phyloP scores from a whole-genome alignment of 2,797 vertebrate species.

The Fistularia commersonii region DNA sequence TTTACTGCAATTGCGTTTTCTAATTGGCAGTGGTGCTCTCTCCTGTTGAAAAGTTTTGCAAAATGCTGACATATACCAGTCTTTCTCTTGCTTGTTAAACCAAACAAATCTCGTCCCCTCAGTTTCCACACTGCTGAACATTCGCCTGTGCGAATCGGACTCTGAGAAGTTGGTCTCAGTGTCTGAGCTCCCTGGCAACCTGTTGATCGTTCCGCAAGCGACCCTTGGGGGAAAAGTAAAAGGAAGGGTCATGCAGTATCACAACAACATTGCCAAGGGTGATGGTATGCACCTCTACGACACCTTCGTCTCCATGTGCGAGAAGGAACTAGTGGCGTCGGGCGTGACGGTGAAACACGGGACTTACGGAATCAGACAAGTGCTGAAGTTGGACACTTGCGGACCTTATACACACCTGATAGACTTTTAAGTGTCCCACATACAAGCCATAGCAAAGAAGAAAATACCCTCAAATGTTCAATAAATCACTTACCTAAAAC shows the following conservation, averaged over 20 bases:
- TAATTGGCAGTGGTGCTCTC: too few species aligned
- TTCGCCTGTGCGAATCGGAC: conserved; percentile 86
- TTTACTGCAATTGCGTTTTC: too few species aligned
- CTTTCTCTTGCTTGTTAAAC: neutral
- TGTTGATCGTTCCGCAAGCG: conserved; percentile 92
- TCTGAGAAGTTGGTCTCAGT: conserved; percentile 81
- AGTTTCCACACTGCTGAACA: conserved; percentile 83
- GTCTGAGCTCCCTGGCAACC: conserved; percentile 83
- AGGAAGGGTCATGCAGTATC: conserved; percentile 90
- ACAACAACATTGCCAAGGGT: conserved; percentile 87
- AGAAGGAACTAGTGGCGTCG: conserved; percentile 69
- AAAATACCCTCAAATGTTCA: too few species aligned
- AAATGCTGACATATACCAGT: neutral
- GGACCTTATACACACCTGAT: conserved; percentile 91
- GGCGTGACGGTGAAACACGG: conserved; percentile 78
- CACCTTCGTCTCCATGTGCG: conserved; percentile 81
- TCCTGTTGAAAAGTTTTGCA: neutral
- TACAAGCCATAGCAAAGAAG: too few species aligned
- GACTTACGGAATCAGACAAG: conserved; percentile 93
- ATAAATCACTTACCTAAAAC: too few species aligned
- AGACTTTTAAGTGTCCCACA: conserved; percentile 73
- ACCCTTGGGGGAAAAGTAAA: conserved; percentile 90
- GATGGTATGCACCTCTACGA: conserved; percentile 84
- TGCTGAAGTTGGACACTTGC: conserved; percentile 89
- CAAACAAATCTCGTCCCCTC: conserved; percentile 3